Base-by-base conservation (phyloP, 2,113 vertebrate genomes). In the Spea multiplicata region DNA sequence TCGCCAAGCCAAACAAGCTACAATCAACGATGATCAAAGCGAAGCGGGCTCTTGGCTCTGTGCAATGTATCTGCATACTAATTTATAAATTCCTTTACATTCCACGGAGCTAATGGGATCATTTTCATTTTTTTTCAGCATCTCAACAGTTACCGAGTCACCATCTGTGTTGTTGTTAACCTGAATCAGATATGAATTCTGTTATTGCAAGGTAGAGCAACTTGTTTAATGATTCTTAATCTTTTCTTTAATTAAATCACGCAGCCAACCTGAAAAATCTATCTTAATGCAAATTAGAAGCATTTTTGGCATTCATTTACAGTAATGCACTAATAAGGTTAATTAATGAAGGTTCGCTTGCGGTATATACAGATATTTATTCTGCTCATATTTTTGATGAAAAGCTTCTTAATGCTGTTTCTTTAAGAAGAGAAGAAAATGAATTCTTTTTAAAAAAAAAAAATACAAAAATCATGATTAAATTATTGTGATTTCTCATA, bases 211-310 rank as follows among this genome's bases (percentile, higher is more conserved):
- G 97, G 96, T 99, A 98, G 92, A 96, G 95, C 95, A 94, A 96
- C 97, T 97, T 94, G 95, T 95, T 96, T 99, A 99, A 99, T 98
- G 97, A 98, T 98, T 99, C 96, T 97, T 99, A 99, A 98, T 99
- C 96, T 98, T 97, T 99, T 98, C 96, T 98, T 99, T 99, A 99
- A 99, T 98, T 98, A 99, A 99, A 98, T 97, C 96, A 98, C 96
- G 97, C 97, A 99, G 96, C 94, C 97, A 96, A 98, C 97, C 96
- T 98, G 95, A 99, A 99, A 99, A 99, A 99, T 98, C 97, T 97
- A 99, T 99, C 97, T 98, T 98, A 96, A 99, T 98, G 97, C 96
- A 98, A 98, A 99, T 99, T 96, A 98, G 96, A 90, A 94, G 94
- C 93, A 95, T 97, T 97, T 98, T 97, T 99, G 96, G 95, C 96